A percentile compares a stretch with the other conserved stretches of the same genome.
phyloP scores from a whole-genome alignment of 2,113 vertebrate genomes.

The Cavia porcellus region DNA sequence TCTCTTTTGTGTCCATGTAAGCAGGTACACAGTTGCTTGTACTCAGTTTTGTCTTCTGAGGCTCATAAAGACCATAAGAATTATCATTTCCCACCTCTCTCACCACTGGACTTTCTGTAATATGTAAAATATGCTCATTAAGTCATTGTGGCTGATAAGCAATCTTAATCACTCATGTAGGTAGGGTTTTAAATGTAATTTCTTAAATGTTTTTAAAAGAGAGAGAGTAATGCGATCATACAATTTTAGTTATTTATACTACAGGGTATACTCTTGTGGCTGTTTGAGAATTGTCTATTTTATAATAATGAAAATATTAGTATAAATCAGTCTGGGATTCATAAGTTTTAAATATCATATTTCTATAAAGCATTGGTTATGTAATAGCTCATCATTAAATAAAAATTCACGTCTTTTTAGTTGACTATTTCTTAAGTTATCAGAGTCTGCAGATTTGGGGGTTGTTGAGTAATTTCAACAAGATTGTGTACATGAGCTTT shows the following conservation, averaged over 20 bases:
- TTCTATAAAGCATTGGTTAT: not conserved
- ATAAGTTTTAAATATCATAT: conserved; percentile 42
- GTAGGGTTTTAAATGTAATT: conserved; percentile 17
- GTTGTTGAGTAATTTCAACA: not conserved
- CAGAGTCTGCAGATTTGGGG: not conserved
- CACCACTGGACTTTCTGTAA: not conserved
- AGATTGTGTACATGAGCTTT: not conserved
- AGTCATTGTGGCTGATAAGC: not conserved
- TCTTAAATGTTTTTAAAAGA: conserved; percentile 12
- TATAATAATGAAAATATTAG: not conserved
- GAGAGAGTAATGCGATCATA: not conserved
- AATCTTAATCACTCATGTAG: not conserved
- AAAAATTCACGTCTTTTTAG: not conserved
- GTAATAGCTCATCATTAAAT: conserved; percentile 29
- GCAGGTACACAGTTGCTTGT: not conserved
- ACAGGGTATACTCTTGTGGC: not conserved
- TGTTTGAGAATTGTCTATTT: conserved; percentile 20
- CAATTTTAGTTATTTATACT: conserved; percentile 18
- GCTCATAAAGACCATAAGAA: not conserved
- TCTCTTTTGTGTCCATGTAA: not conserved
- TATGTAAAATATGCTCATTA: not conserved
- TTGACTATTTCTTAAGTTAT: not conserved
- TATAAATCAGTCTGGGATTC: not conserved
- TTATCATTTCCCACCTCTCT: not conserved
- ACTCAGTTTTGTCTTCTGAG: not conserved